A percentile compares a stretch with the other conserved stretches of the same genome.
phyloP scores from a whole-genome alignment of 2,797 vertebrate genomes.

The Pseudomugil gertrudae region DNA sequence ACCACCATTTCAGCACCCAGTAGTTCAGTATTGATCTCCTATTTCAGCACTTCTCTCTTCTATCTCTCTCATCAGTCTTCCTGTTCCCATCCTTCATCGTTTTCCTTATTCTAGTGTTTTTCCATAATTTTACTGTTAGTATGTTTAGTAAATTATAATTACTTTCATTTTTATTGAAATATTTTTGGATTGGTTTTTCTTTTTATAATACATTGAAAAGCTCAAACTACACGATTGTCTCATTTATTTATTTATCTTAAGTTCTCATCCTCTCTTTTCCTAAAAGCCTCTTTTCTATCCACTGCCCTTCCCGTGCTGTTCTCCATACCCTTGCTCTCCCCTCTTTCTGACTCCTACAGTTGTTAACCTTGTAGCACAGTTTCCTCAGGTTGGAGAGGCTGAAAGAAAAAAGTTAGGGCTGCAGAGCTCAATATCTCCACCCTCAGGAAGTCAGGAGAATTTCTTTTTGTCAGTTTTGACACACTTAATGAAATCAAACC shows the following conservation, averaged over 20 bases:
- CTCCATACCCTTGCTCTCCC: conserved; percentile 32
- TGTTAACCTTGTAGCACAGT: conserved; percentile 77
- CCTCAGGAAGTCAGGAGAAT: conserved; percentile 69
- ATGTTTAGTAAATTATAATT: conserved; percentile 5
- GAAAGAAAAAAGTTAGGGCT: conserved; percentile 14
- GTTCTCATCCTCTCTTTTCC: not conserved
- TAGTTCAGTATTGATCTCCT: conserved; percentile 73
- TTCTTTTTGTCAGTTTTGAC: conserved; percentile 10
- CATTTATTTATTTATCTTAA: not conserved
- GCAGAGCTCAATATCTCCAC: conserved; percentile 81
- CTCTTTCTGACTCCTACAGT: conserved; percentile 67
- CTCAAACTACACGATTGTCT: not conserved
- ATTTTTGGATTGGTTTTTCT: not conserved
- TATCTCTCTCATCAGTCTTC: conserved; percentile 44
- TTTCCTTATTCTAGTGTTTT: conserved; percentile 5
- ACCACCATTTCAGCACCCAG: conserved; percentile 67
- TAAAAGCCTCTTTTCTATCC: not conserved
- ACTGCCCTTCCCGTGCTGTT: conserved; percentile 6
- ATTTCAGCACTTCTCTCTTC: conserved; percentile 60
- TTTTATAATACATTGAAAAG: not conserved
- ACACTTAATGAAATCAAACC: conserved; percentile 65
- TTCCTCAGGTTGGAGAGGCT: conserved; percentile 70
- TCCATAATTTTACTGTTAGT: not conserved
- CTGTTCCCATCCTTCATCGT: conserved; percentile 25
- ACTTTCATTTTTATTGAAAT: not conserved